Conservation (phyloP, 2,113 vertebrate genomes). For the Gopherus flavomarginatus region DNA sequence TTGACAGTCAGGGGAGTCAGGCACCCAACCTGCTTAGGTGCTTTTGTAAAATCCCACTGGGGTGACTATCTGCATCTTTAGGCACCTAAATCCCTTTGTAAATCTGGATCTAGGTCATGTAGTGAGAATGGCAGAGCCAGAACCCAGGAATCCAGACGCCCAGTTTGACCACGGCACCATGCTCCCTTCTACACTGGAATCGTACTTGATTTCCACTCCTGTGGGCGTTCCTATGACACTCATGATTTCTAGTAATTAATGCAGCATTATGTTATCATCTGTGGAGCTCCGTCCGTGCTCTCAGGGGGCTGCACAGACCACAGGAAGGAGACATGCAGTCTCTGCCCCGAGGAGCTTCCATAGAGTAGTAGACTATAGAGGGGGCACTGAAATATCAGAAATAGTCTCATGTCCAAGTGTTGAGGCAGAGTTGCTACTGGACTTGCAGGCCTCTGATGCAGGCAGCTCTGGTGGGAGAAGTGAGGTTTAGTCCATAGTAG, state of each 20-base stretch:
- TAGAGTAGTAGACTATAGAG: not conserved
- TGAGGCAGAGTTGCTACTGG: too few relatives aligned
- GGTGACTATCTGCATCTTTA: not conserved
- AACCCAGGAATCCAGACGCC: not conserved
- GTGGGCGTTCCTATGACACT: not conserved
- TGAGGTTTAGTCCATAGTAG: not conserved
- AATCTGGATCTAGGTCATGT: not conserved
- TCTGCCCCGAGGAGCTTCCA: not conserved
- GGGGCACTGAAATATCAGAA: not conserved
- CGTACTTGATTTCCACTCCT: too few relatives aligned
- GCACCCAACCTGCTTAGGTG: not conserved
- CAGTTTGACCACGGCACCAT: rapidly evolving
- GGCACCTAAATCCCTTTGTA: not conserved
- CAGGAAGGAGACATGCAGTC: not conserved
- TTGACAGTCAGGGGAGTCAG: not conserved
- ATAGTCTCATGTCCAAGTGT: not conserved
- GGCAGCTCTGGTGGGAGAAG: not conserved
- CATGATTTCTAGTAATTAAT: not conserved
- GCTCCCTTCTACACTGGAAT: not conserved
- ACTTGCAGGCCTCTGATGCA: not conserved
- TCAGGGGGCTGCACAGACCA: rapidly evolving
- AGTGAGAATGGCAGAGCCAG: not conserved
- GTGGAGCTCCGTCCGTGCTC: not conserved
- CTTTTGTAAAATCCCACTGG: not conserved
- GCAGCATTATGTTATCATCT: not conserved